Evolutionary conservation across 2,113 vertebrate species (phyloP).

Genomic region (Vulpes vulpes): DNA sequence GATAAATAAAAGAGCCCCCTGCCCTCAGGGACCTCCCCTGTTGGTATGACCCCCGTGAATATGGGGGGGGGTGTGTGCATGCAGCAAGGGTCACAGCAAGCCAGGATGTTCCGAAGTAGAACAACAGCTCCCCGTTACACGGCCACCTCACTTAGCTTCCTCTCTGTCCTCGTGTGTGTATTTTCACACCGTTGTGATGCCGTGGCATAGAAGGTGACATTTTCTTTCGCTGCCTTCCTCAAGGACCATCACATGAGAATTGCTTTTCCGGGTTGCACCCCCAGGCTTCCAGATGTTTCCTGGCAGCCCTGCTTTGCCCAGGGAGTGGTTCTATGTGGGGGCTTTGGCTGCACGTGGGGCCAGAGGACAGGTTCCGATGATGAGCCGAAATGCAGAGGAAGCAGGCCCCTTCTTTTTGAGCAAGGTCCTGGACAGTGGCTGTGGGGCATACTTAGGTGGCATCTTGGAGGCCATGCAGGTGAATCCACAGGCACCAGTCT

Average conservation of each 20-base stretch:
- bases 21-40: neutral
- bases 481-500: neutral
- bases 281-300: neutral
- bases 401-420: neutral
- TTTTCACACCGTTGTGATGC: neutral
- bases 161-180: rapidly evolving
- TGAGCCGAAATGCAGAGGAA: neutral
- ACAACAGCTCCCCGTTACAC: no score
- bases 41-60: neutral
- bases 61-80: rapidly evolving
- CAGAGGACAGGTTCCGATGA: neutral
- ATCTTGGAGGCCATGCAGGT: neutral
- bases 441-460: rapidly evolving
- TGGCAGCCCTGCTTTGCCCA: neutral
- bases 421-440: neutral
- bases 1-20: neutral
- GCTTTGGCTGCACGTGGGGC: neutral
- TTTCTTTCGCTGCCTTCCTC: neutral
- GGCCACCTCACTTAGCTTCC: rapidly evolving
- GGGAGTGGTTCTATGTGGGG: neutral
- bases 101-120: neutral
- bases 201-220: neutral
- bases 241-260: neutral
- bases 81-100: neutral
- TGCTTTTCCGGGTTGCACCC: neutral